These are phyloP conservation scores for Pterobdella sp. DNA, from an alignment of 2,888 invertebrate genomes.

Conservation along the genomic window DNA sequence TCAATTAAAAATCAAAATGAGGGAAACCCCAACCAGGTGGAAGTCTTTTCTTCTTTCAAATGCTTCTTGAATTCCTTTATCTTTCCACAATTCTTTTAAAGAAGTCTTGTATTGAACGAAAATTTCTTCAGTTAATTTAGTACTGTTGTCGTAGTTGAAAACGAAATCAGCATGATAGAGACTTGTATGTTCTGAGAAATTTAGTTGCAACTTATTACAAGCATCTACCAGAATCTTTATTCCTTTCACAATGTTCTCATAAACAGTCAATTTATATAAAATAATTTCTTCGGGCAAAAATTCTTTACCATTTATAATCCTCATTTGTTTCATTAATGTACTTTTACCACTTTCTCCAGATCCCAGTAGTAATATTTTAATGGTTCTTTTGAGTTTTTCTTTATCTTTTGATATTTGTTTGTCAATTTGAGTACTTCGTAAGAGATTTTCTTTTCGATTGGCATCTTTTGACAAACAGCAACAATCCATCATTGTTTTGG, in stretches of 20 bases:
- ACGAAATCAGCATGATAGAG: slow-evolving; percentile 73
- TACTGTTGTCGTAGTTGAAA: slow-evolving; percentile 60
- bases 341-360: slow-evolving; percentile 67
- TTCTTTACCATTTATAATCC: slow-evolving; percentile 72
- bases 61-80: slow-evolving; percentile 78
- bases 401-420: slow-evolving; percentile 76
- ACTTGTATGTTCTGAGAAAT: slow-evolving; percentile 59
- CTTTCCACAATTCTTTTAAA: slow-evolving; percentile 78
- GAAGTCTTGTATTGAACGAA: slow-evolving; percentile 78
- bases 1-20: neutral
- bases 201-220: slow-evolving; percentile 78
- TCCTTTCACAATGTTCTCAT: slow-evolving; percentile 89
- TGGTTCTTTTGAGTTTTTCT: slow-evolving; percentile 72
- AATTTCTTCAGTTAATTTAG: slow-evolving; percentile 65
- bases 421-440: slow-evolving; percentile 72
- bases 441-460: slow-evolving; percentile 59
- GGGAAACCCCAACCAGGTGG: slow-evolving; percentile 70
- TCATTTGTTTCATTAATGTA: slow-evolving; percentile 80
- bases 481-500: slow-evolving; percentile 43
- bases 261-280: slow-evolving; percentile 84
- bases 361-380: slow-evolving; percentile 79
- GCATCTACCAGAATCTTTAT: slow-evolving; percentile 95
- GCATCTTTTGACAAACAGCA: slow-evolving; percentile 41
- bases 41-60: slow-evolving; percentile 89
- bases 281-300: slow-evolving; percentile 77